phyloP scores from a whole-genome alignment of 2,797 vertebrate species.

The Poecile montanus region DNA sequence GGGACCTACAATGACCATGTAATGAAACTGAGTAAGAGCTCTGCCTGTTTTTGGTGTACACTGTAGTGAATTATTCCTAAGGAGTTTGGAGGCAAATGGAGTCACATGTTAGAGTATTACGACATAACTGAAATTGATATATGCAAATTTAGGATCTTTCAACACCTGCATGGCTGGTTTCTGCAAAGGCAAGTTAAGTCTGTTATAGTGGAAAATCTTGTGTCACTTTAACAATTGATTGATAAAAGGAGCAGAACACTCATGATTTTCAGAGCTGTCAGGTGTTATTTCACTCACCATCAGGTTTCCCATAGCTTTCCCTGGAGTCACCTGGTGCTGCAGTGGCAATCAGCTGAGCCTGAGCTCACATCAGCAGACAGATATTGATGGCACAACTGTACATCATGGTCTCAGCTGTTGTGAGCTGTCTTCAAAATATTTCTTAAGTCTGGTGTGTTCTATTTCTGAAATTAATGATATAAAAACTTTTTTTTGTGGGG shows the following conservation, averaged over 20 bases:
- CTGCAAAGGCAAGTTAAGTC: background rate
- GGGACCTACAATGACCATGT: background rate
- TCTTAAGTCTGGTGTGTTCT: background rate
- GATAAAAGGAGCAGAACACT: background rate
- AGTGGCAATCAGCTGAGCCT: background rate
- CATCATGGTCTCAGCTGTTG: fast-evolving
- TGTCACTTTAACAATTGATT: background rate
- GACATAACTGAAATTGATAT: background rate
- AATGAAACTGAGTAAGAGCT: background rate
- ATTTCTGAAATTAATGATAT: background rate
- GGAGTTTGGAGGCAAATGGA: background rate
- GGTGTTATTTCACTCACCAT: background rate
- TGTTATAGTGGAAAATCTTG: background rate
- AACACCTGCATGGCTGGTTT: background rate
- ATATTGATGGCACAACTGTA: background rate
- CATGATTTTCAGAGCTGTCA: background rate
- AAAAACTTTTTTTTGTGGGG: background rate
- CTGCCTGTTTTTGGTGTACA: background rate
- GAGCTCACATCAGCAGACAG: background rate
- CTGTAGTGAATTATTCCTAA: background rate
- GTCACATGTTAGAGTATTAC: no score
- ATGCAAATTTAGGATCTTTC: background rate
- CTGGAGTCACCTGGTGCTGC: background rate
- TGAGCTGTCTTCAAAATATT: background rate
- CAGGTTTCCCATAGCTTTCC: background rate